phyloP scores from a whole-genome alignment of 1,140 invertebrate genomes.

The Drosophila pectinifera region DNA sequence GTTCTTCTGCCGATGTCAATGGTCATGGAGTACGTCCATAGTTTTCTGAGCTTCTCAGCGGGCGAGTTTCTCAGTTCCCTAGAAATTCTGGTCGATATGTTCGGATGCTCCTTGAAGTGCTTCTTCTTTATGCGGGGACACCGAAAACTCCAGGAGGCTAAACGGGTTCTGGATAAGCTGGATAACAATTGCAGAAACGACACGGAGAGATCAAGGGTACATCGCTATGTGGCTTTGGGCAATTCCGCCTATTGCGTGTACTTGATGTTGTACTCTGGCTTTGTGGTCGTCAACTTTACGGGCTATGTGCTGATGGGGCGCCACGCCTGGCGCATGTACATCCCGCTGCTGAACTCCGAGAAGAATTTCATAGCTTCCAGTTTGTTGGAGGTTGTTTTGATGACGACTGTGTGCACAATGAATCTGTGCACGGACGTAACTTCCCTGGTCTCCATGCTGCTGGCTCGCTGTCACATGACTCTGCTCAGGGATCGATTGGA shows the following conservation, averaged over 20 bases:
- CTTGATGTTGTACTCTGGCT: conserved; percentile 15
- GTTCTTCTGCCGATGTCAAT: conserved; percentile 13
- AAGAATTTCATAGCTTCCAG: conserved; percentile 29
- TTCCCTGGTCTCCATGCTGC: conserved; percentile 31
- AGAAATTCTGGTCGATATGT: conserved; percentile 34
- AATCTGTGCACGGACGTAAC: conserved; percentile 43
- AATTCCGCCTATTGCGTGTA: conserved; percentile 32
- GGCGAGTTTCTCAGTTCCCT: conserved; percentile 61
- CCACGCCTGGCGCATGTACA: conserved; percentile 55
- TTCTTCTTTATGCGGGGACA: conserved; percentile 28
- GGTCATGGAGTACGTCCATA: conserved; percentile 30
- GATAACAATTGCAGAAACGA: conserved; percentile 37
- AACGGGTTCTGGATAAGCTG: conserved; percentile 33
- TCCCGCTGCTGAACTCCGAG: conserved; percentile 41
- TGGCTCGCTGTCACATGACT: conserved; percentile 37
- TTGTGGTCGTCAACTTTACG: conserved; percentile 18
- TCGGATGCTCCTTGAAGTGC: conserved; percentile 46
- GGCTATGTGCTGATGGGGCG: background rate
- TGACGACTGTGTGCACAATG: conserved; percentile 23
- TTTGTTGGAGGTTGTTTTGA: conserved; percentile 14
- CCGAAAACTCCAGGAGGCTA: conserved; percentile 19
- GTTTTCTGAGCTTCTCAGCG: conserved; percentile 44
- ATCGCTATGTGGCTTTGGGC: conserved; percentile 25
- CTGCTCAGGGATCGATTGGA: conserved; percentile 44
- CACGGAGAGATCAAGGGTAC: conserved; percentile 10